Percentiles rank a stretch among this genome's conserved stretches.
These are phyloP conservation scores for Cryptoprocta ferox DNA, from an alignment of 2,797 vertebrate genomes.

Conservation along the genomic window DNA sequence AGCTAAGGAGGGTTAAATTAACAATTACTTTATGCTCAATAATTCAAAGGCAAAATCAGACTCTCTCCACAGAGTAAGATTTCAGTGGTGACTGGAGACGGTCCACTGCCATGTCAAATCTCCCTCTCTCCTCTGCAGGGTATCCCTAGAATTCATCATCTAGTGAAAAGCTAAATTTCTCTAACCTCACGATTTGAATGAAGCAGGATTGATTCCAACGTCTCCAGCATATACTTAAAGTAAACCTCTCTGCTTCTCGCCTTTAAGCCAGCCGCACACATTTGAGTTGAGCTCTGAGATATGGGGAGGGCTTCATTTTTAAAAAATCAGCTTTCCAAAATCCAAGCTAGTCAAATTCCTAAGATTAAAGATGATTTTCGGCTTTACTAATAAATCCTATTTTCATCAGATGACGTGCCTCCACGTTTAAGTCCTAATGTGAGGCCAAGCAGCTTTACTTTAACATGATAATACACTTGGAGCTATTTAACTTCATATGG, in stretches of 20 bases:
- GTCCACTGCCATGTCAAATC: neutral
- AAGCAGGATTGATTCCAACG: neutral
- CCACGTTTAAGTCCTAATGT: neutral
- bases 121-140: neutral
- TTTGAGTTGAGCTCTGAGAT: neutral
- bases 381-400: slow-evolving; percentile 13
- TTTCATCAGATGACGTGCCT: neutral
- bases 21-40: neutral
- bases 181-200: neutral
- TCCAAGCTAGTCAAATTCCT: neutral
- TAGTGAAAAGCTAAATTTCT: neutral
- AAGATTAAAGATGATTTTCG: neutral
- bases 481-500: neutral
- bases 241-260: neutral
- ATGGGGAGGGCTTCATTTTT: neutral
- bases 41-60: neutral
- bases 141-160: neutral
- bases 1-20: neutral
- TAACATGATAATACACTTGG: neutral
- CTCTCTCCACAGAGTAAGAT: neutral
- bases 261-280: neutral
- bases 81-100: neutral
- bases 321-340: neutral
- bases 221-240: neutral
- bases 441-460: neutral